phyloP scores from a whole-genome alignment of 2,888 invertebrate genomes.

The Lampropteryx suffumata region DNA sequence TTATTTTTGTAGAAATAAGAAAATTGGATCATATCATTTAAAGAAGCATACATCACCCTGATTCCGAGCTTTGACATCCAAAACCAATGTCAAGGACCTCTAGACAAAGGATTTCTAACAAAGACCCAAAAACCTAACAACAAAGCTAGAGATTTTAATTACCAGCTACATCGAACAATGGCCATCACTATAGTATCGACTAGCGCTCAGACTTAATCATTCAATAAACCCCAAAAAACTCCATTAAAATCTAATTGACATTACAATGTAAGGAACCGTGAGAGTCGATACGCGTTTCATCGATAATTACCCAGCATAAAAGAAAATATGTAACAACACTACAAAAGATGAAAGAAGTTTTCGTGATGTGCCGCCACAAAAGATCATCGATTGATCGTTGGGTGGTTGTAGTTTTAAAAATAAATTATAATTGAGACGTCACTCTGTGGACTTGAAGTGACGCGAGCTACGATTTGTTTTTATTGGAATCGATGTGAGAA shows the following conservation, averaged over 20 bases:
- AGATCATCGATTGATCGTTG: conserved; percentile 44
- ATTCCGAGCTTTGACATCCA: too few relatives aligned
- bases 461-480: conserved; percentile 36
- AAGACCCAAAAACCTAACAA: neutral
- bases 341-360: conserved; percentile 41
- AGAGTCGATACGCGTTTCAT: conserved; percentile 35
- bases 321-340: conserved; percentile 54
- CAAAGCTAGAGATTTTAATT: conserved; percentile 25
- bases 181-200: conserved; percentile 8
- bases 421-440: conserved; percentile 67
- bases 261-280: conserved; percentile 39
- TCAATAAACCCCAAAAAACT: conserved; percentile 40
- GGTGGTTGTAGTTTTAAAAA: conserved; percentile 51
- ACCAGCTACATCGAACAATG: conserved; percentile 14
- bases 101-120: neutral
- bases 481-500: conserved; percentile 11
- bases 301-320: conserved; percentile 52
- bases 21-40: too few relatives aligned
- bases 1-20: too few relatives aligned
- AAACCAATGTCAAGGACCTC: neutral
- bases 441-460: conserved; percentile 38
- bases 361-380: conserved; percentile 55
- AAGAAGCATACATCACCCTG: too few relatives aligned
- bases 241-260: conserved; percentile 52
- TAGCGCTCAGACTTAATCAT: conserved; percentile 25